Conservation (phyloP, 2,797 vertebrate genomes). For the Cuniculus paca region DNA sequence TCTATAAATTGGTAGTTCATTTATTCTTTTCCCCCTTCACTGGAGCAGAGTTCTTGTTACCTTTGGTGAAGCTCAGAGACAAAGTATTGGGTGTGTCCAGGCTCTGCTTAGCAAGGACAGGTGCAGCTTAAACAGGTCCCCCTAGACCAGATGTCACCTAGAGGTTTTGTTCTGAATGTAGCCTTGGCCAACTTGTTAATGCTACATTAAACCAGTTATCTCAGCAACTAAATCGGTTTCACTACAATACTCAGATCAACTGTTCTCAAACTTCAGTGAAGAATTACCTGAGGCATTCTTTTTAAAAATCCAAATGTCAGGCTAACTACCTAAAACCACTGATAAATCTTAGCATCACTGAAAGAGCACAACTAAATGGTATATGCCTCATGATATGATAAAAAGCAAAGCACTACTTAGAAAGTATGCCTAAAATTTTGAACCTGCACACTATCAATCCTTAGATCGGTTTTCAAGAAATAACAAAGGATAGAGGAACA, state of each 20-base stretch:
- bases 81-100: slow-evolving; percentile 59
- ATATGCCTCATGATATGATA: not conserved
- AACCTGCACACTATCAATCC: slow-evolving; percentile 15
- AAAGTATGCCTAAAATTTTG: slow-evolving; percentile 1
- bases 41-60: slow-evolving; percentile 41
- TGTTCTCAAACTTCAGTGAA: slow-evolving; percentile 59
- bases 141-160: slow-evolving; percentile 70
- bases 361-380: not conserved
- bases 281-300: slow-evolving; percentile 51
- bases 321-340: not conserved
- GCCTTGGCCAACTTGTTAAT: slow-evolving; percentile 24
- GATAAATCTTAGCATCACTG: not conserved
- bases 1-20: not conserved
- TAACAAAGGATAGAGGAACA: slow-evolving; percentile 45
- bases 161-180: slow-evolving; percentile 71
- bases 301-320: slow-evolving; percentile 48
- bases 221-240: slow-evolving; percentile 68
- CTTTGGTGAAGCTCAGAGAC: slow-evolving; percentile 41
- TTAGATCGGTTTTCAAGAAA: slow-evolving; percentile 53
- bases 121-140: slow-evolving; percentile 68
- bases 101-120: slow-evolving; percentile 61
- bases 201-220: slow-evolving; percentile 73
- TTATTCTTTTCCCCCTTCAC: not conserved
- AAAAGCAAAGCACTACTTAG: slow-evolving; percentile 15
- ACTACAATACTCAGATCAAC: slow-evolving; percentile 67